Conservation (phyloP, 1,140 invertebrate species). For the Telenomus remus region DNA sequence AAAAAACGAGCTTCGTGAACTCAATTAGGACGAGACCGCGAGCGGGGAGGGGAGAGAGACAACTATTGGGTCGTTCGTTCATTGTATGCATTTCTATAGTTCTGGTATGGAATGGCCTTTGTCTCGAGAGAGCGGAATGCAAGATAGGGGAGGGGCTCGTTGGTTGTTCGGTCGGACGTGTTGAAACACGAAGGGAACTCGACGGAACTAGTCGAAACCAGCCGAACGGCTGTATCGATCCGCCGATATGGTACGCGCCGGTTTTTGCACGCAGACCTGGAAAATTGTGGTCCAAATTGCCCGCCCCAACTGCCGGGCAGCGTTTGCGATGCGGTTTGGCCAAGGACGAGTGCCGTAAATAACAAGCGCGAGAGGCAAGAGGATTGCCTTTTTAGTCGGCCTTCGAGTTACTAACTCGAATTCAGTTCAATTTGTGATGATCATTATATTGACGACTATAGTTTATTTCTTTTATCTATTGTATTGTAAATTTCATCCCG, state of each 20-base stretch:
- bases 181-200: slow-evolving; percentile 53
- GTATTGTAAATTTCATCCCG: too few relatives aligned
- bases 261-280: slow-evolving; percentile 51
- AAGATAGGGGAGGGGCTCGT: not conserved
- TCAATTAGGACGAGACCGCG: slow-evolving; percentile 35
- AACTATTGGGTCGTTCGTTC: slow-evolving; percentile 50
- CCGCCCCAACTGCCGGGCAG: slow-evolving; percentile 31
- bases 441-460: too few relatives aligned
- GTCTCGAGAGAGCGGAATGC: not conserved
- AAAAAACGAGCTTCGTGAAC: not conserved
- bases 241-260: slow-evolving; percentile 48
- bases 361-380: too few relatives aligned
- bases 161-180: slow-evolving; percentile 56
- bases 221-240: slow-evolving; percentile 57
- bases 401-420: too few relatives aligned
- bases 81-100: slow-evolving; percentile 55
- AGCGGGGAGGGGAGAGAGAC: slow-evolving; percentile 12
- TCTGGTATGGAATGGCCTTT: slow-evolving; percentile 53
- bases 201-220: slow-evolving; percentile 58
- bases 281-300: slow-evolving; percentile 55
- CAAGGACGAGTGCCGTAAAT: not conserved
- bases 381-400: too few relatives aligned
- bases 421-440: too few relatives aligned
- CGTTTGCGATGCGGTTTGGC: slow-evolving; percentile 34
- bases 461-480: too few relatives aligned